phyloP scores from a whole-genome alignment of 2,888 invertebrate genomes.

The Conus canariensis region DNA sequence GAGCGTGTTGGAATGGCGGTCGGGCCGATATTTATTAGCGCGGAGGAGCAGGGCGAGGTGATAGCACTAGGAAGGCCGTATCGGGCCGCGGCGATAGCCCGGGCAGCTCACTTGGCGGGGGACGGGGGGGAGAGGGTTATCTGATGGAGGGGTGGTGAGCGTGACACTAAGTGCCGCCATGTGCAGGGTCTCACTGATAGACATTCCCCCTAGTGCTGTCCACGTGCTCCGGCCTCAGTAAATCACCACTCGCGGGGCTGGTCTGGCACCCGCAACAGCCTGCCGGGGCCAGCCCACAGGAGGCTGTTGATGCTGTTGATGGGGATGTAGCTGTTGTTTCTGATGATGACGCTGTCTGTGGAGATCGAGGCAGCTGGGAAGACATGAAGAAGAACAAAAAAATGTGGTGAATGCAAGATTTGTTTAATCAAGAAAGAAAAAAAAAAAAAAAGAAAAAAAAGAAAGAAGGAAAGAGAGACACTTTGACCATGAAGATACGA shows the following conservation, averaged over 20 bases:
- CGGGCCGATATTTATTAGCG: constrained; percentile 2
- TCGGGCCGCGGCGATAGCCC: not conserved
- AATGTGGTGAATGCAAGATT: no score
- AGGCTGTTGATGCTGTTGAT: no score
- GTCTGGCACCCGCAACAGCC: no score
- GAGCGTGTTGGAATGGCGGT: constrained; percentile 16
- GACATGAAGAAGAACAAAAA: no score
- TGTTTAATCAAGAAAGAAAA: no score
- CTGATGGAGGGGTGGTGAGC: not conserved
- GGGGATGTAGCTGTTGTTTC: no score
- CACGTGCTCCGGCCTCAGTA: not conserved
- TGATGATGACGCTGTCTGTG: no score
- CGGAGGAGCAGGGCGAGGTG: not conserved
- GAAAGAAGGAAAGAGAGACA: no score
- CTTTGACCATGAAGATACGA: no score
- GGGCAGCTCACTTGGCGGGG: not conserved
- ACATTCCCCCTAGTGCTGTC: not conserved
- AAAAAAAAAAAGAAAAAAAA: no score
- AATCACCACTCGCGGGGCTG: not conserved
- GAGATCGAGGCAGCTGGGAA: no score
- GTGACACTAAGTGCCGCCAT: constrained; percentile 6
- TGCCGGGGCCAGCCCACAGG: no score
- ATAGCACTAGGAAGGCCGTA: not conserved
- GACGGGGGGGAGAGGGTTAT: not conserved
- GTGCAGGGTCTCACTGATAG: constrained; percentile 1